These are phyloP conservation scores for Oncorhynchus nerka DNA, from an alignment of 2,113 vertebrate species.

Conservation along the genomic window DNA sequence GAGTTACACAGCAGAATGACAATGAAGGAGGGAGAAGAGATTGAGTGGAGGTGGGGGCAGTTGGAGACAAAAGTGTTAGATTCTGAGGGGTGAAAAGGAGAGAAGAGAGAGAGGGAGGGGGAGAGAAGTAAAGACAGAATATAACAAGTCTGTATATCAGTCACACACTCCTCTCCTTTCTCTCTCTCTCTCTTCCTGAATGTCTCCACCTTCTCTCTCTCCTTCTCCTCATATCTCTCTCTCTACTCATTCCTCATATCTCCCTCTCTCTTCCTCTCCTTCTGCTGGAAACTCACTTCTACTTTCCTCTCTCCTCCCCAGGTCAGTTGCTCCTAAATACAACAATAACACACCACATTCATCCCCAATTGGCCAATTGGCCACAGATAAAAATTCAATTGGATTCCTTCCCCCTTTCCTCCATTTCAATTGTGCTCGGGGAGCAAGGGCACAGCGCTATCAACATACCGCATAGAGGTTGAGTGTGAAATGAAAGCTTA, in stretches of 20 bases:
- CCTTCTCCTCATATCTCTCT: not conserved
- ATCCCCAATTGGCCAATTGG: slow-evolving; percentile 45
- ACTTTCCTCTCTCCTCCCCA: slow-evolving; percentile 30
- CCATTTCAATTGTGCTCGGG: slow-evolving; percentile 23
- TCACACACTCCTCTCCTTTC: not conserved
- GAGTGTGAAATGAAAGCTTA: no score
- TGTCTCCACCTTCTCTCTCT: not conserved
- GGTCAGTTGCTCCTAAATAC: slow-evolving; percentile 40
- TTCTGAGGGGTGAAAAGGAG: no score
- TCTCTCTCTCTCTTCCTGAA: not conserved
- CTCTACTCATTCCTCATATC: not conserved
- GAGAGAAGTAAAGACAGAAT: not conserved
- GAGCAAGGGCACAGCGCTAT: no score
- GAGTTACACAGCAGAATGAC: not conserved
- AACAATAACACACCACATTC: slow-evolving; percentile 52
- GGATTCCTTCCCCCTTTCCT: slow-evolving; percentile 32
- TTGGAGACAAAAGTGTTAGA: not conserved
- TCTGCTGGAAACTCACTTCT: slow-evolving; percentile 32
- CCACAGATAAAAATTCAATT: slow-evolving; percentile 44
- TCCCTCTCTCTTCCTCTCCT: not conserved
- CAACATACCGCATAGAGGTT: no score
- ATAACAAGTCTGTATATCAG: not conserved
- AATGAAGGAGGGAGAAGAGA: no score
- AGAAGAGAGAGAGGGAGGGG: not conserved
- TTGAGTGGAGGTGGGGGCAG: not conserved